phyloP scores from a whole-genome alignment of 2,888 invertebrate species.

The Urechis unicinctus region DNA sequence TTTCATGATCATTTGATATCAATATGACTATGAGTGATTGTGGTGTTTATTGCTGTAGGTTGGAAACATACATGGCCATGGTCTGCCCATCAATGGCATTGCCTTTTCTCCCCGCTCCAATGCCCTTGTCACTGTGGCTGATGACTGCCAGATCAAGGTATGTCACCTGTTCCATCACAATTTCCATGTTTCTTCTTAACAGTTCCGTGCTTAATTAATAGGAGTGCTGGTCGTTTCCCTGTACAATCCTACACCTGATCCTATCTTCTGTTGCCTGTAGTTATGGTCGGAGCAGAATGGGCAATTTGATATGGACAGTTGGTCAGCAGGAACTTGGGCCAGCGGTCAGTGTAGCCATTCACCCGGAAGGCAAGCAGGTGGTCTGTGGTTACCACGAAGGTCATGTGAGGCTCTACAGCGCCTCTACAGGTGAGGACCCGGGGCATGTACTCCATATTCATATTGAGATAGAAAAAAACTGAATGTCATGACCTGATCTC shows the following conservation, averaged over 20 bases:
- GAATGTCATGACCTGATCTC: not conserved
- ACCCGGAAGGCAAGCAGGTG: conserved; percentile 27
- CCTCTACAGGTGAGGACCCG: not conserved
- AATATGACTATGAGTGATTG: too few species aligned
- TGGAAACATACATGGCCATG: conserved; percentile 39
- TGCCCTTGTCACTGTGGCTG: conserved; percentile 44
- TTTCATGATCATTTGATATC: too few species aligned
- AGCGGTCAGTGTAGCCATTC: conserved; percentile 19
- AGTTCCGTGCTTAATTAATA: not conserved
- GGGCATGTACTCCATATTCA: not conserved
- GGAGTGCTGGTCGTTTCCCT: too few species aligned
- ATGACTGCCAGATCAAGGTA: conserved; percentile 47
- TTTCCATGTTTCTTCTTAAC: not conserved
- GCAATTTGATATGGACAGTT: conserved; percentile 27
- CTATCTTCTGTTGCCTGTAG: conserved; percentile 18
- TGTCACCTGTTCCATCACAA: not conserved
- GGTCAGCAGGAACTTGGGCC: conserved; percentile 9
- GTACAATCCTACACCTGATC: too few species aligned
- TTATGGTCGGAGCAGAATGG: conserved; percentile 47
- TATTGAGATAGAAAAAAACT: too few species aligned
- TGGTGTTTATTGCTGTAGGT: conserved; percentile 26
- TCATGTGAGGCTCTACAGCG: conserved; percentile 15
- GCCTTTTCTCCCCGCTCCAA: conserved; percentile 39
- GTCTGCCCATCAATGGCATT: conserved; percentile 43
- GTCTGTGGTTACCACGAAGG: conserved; percentile 45